Percentiles rank a stretch among this genome's conserved stretches.
phyloP scores from a whole-genome alignment of 1,140 invertebrate species.

The Zophobas atratus region DNA sequence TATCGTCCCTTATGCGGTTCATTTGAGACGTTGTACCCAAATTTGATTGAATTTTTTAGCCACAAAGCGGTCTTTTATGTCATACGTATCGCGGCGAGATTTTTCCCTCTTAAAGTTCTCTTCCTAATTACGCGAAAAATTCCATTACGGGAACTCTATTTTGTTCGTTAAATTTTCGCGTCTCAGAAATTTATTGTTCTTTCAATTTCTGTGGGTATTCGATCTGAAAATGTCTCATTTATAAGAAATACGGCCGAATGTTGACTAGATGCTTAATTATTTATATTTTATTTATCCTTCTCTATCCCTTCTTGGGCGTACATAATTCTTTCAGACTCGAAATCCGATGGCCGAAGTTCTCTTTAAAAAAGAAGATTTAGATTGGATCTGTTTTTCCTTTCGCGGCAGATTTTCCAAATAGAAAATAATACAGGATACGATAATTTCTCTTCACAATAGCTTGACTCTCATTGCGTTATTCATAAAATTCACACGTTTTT shows the following conservation, averaged over 20 bases:
- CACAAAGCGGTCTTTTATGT: conserved; percentile 21
- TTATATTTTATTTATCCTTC: conserved; percentile 47
- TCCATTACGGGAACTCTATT: not conserved
- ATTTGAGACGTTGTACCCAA: conserved; percentile 27
- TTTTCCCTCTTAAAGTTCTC: conserved; percentile 2
- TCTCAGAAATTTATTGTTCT: conserved; percentile 34
- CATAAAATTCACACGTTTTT: conserved; percentile 22
- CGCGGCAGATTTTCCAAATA: not conserved
- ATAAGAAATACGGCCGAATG: conserved; percentile 27
- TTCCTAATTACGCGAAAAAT: conserved; percentile 9
- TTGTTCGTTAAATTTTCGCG: not conserved
- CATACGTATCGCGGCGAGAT: conserved; percentile 8
- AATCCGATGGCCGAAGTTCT: conserved; percentile 30
- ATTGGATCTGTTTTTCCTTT: conserved; percentile 31
- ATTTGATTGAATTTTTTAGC: conserved; percentile 25
- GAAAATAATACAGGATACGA: conserved; percentile 1
- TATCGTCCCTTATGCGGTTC: conserved; percentile 15
- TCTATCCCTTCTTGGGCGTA: conserved; percentile 44
- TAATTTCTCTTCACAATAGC: not conserved
- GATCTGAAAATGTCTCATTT: conserved; percentile 30
- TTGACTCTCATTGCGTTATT: not conserved
- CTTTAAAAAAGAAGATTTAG: conserved; percentile 41
- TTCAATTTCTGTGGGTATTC: conserved; percentile 30
- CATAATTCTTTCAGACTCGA: conserved; percentile 44
- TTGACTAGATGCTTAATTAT: conserved; percentile 46